These are phyloP conservation scores for Brassicogethes aeneus DNA, from an alignment of 2,888 invertebrate species.

Conservation along the genomic window DNA sequence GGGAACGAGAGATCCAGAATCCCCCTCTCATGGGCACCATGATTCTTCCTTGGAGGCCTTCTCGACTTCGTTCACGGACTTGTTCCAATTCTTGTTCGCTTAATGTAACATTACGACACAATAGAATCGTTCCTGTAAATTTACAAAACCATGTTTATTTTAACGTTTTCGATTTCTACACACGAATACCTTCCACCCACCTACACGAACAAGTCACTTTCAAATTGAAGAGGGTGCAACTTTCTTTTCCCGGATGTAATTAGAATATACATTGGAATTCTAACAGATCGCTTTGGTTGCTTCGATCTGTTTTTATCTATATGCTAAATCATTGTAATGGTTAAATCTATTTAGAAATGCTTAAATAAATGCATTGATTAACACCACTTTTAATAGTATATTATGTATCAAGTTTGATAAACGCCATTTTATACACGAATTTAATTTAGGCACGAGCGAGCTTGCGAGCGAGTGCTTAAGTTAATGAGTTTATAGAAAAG, in stretches of 20 bases:
- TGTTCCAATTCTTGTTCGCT: conserved; percentile 39
- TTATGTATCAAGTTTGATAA: too few relatives aligned
- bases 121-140: conserved; percentile 34
- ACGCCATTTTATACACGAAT: too few relatives aligned
- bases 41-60: conserved; percentile 38
- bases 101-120: conserved; percentile 41
- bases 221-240: neutral
- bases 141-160: conserved; percentile 34
- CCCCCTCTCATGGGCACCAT: conserved; percentile 40
- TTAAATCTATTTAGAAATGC: too few relatives aligned
- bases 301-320: too few relatives aligned
- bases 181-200: neutral
- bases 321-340: too few relatives aligned
- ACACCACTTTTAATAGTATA: too few relatives aligned
- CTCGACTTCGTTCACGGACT: conserved; percentile 37
- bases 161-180: conserved; percentile 26
- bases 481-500: too few relatives aligned
- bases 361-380: too few relatives aligned
- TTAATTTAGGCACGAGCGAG: too few relatives aligned
- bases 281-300: too few relatives aligned
- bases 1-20: conserved; percentile 36
- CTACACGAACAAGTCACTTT: conserved; percentile 3
- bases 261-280: neutral
- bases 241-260: neutral
- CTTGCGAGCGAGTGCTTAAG: too few relatives aligned